Evolutionary conservation across 2,113 vertebrate genomes (phyloP).

Genomic region (Pongo abelii): DNA sequence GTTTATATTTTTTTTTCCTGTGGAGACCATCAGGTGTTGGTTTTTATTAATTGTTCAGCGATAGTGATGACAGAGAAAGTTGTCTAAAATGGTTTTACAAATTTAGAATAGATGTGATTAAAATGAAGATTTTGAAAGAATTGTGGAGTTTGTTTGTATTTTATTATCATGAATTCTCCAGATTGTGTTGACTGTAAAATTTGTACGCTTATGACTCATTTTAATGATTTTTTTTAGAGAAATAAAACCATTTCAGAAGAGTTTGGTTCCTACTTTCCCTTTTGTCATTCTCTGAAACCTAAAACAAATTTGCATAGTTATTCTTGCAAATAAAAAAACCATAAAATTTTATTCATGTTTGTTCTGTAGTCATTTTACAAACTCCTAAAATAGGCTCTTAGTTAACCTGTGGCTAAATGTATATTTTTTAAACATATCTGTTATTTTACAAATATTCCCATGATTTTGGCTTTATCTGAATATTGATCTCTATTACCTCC

Average conservation of each 20-base stretch:
- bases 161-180: conserved; percentile 13
- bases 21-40: not conserved
- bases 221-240: not conserved
- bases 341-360: not conserved
- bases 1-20: not conserved
- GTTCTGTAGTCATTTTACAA: not conserved
- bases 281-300: not conserved
- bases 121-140: not conserved
- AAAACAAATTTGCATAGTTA: not conserved
- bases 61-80: not conserved
- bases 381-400: not conserved
- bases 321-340: not conserved
- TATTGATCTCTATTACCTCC: not conserved
- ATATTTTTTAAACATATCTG: not conserved
- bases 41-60: conserved; percentile 23
- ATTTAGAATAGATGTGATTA: not conserved
- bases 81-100: not conserved
- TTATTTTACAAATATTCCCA: not conserved
- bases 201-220: not conserved
- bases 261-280: not conserved
- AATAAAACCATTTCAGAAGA: not conserved
- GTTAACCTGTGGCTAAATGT: not conserved
- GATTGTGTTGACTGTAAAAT: not conserved
- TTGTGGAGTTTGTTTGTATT: not conserved
- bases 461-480: not conserved